Evolutionary conservation across 2,797 vertebrate species (phyloP).

Genomic region (Salarias fasciatus): DNA sequence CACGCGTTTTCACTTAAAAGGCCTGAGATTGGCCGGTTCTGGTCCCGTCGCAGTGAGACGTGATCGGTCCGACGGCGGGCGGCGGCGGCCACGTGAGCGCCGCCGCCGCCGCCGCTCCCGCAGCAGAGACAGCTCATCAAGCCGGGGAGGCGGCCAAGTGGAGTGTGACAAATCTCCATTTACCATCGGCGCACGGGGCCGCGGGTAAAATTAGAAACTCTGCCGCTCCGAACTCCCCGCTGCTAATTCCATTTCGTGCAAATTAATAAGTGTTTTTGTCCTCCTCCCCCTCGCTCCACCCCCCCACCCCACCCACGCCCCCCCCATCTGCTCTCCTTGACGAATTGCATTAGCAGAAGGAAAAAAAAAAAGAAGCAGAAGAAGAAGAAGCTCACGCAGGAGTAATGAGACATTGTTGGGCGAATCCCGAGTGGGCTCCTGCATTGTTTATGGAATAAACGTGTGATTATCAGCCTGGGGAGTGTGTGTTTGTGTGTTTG

Average conservation of each 20-base stretch:
- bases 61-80: no score
- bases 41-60: no score
- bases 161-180: conserved; percentile 89
- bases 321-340: conserved; percentile 78
- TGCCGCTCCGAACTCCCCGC: conserved; percentile 77
- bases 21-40: no score
- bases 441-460: conserved; percentile 84
- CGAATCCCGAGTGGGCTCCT: conserved; percentile 82
- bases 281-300: conserved; percentile 60
- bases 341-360: conserved; percentile 81
- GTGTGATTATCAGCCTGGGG: conserved; percentile 81
- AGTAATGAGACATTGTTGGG: conserved; percentile 86
- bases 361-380: conserved; percentile 61
- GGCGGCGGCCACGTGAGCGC: conserved; percentile 59
- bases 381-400: conserved; percentile 76
- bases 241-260: conserved; percentile 88
- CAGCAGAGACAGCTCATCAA: conserved; percentile 81
- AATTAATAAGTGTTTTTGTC: conserved; percentile 87
- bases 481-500: conserved; percentile 59
- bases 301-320: conserved; percentile 53
- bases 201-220: conserved; percentile 86
- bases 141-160: conserved; percentile 83
- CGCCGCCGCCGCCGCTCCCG: conserved; percentile 68
- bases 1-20: no score
- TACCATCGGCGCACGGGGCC: conserved; percentile 80